A percentile compares a stretch with the other conserved stretches of the same genome.
Conservation (phyloP, 1,140 invertebrate species). For the Copidosoma floridanum region DNA sequence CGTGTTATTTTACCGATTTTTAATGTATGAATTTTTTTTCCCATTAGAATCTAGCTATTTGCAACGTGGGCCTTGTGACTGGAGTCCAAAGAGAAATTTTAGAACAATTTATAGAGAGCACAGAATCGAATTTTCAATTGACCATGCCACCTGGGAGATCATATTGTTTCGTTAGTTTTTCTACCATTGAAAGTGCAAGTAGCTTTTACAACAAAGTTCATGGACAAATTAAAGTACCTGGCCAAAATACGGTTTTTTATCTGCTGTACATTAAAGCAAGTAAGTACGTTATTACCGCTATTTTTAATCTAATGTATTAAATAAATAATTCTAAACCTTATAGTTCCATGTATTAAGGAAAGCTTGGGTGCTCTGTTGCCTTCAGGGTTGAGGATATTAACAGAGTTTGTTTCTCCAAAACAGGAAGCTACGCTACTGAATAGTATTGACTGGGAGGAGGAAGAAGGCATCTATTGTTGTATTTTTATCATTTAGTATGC, state of each 20-base stretch:
- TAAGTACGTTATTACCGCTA: conserved; percentile 43
- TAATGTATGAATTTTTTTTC: conserved; percentile 25
- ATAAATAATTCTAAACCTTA: conserved; percentile 26
- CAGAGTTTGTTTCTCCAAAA: conserved; percentile 71
- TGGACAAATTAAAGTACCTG: conserved; percentile 57
- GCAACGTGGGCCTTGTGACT: conserved; percentile 75
- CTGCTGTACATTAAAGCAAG: conserved; percentile 63
- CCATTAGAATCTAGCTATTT: conserved; percentile 62
- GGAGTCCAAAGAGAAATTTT: conserved; percentile 66
- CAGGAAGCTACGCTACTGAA: conserved; percentile 70
- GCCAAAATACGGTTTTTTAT: conserved; percentile 62
- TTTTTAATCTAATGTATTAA: conserved; percentile 2
- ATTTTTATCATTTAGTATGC: too few species aligned
- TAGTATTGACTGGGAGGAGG: conserved; percentile 62
- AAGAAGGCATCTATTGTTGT: conserved; percentile 19
- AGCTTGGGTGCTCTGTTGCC: conserved; percentile 54
- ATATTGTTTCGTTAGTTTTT: conserved; percentile 70
- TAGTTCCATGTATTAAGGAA: conserved; percentile 49
- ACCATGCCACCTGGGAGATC: conserved; percentile 72
- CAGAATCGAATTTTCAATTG: conserved; percentile 55
- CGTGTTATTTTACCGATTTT: neutral
- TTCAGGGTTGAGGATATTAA: conserved; percentile 70
- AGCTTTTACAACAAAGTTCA: conserved; percentile 59
- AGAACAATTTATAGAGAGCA: conserved; percentile 54
- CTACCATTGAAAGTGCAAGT: conserved; percentile 51